phyloP scores from a whole-genome alignment of 2,113 vertebrate genomes.

The Prunella himalayana region DNA sequence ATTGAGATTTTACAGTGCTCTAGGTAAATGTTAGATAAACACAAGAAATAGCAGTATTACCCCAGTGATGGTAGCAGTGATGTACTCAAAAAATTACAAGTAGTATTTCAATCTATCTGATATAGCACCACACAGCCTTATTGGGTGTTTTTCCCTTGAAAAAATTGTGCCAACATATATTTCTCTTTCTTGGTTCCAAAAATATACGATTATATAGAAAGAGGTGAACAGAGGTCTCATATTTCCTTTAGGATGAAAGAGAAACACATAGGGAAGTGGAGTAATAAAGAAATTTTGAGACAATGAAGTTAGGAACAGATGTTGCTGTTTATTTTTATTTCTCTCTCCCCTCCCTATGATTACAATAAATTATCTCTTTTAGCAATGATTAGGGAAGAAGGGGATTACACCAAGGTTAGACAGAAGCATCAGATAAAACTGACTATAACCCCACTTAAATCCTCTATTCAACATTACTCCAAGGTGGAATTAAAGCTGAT shows the following conservation, averaged over 20 bases:
- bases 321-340: conserved; percentile 18
- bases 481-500: not conserved
- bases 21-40: not conserved
- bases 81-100: not conserved
- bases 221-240: not conserved
- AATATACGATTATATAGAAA: not conserved
- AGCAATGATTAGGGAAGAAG: not conserved
- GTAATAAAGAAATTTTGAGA: not conserved
- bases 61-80: not conserved
- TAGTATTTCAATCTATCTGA: not conserved
- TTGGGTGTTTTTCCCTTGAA: not conserved
- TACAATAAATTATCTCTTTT: conserved; percentile 16
- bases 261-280: not conserved
- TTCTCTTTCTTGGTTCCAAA: not conserved
- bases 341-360: not conserved
- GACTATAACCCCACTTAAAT: not conserved
- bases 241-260: not conserved
- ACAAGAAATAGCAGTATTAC: rapidly evolving
- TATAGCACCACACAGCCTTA: not conserved
- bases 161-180: not conserved
- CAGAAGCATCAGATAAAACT: conserved; percentile 2
- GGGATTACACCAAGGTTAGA: not conserved
- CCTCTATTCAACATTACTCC: not conserved
- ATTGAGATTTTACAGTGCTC: not conserved
- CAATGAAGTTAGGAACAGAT: not conserved